Conservation (phyloP, 2,797 vertebrate species). For the Mus minutoides region DNA sequence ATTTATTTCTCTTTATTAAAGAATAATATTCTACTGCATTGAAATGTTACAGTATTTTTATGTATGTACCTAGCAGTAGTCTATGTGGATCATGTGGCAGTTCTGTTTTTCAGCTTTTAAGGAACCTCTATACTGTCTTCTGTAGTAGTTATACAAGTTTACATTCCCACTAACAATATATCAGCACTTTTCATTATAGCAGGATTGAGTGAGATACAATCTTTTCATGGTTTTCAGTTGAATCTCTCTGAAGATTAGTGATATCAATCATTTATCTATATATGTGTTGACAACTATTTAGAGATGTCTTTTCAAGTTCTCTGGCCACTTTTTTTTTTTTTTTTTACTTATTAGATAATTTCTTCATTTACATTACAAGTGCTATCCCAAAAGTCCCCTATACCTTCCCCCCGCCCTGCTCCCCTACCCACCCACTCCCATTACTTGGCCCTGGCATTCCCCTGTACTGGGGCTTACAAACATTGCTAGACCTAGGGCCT, state of each 20-base stretch:
- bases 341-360: too few species aligned
- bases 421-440: too few species aligned
- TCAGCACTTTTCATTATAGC: not conserved
- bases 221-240: not conserved
- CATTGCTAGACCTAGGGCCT: too few species aligned
- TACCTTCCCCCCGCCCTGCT: too few species aligned
- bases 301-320: not conserved
- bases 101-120: not conserved
- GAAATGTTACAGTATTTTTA: not conserved
- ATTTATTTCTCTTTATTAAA: constrained; percentile 56
- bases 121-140: not conserved
- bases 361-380: too few species aligned
- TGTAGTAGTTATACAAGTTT: not conserved
- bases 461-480: too few species aligned
- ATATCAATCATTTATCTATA: not conserved
- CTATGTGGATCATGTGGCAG: not conserved
- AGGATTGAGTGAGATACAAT: not conserved
- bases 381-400: too few species aligned
- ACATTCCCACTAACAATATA: not conserved
- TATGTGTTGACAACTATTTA: not conserved
- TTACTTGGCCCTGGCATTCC: too few species aligned
- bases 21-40: constrained; percentile 22
- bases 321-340: not conserved
- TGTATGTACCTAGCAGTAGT: not conserved
- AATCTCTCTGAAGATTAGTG: not conserved